Evolutionary conservation across 2,113 vertebrate species (phyloP), one percentile per base, ranked within the genome.

Genomic region (Microcebus griseorufus): DNA sequence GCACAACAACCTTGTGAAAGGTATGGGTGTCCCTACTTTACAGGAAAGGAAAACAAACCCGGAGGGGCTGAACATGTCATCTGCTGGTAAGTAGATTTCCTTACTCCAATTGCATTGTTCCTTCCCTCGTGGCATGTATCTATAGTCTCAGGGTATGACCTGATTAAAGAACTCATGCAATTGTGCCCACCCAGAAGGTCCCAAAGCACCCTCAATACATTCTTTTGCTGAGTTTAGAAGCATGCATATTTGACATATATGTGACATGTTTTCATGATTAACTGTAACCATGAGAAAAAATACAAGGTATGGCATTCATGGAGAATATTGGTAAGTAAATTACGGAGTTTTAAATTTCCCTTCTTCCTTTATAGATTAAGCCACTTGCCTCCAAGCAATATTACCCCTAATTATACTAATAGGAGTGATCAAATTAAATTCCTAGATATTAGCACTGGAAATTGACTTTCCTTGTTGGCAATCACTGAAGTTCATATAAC

Each of bases 341-440:
- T 55, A 69, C 5, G 7, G 90, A 9, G 2, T 18, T 70, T 53
- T 86, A 94, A 92, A n/a, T 69, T 86, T 92, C 2, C 51, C 16
- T 70, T 75, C 14, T 80, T 88, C 17, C 34, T 80, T 88, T 42
- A 34, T 60, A 83, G 62, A 95, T 84, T 81, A 83, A 88, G 32
- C 18, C 64, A 58, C 25, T 83, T 89, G 14, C 27, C 58, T 92
- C 20, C 6, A 70, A 95, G 87, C 55, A 83, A 76, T 92, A 70
- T 18, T 69, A 73, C 23, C 11, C 9, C 12, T 97, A 95, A 90
- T 95, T 90, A 67, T 72, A 72, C 29, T 92, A 92, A 93, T 48
- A 93, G 53, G 32, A 88, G 27, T 85, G 65, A 87, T 70, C 69
- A 92, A 94, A 96, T 87, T 89, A 94, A 78, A 94, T 95, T 92